Evolutionary conservation across 1,140 invertebrate genomes (phyloP), one percentile per base, ranked within the genome.

Genomic region (Antheraea mylitta): DNA sequence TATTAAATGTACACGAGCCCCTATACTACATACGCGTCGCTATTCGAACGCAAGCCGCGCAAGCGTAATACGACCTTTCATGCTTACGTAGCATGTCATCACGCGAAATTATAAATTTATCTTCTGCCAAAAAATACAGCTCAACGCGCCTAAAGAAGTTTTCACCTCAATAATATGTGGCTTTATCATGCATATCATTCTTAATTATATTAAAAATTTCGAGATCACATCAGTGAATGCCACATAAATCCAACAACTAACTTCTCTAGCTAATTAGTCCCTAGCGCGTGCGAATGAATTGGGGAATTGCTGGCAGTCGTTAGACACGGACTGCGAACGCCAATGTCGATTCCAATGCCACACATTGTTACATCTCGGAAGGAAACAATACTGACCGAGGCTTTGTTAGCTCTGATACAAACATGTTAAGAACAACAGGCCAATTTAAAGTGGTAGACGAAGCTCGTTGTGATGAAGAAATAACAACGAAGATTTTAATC

Each of bases 291-390:
- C 62, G 64, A 70, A 67, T 85, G 84, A 88, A 88, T 88, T 82
- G 83, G 80, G 86, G 86, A 90, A 87, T 85, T 80, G 78, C 58
- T 77, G 76, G 76, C 73, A 82, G 83, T 89, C 75, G 85, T 85
- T 86, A 87, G 86, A 88, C 81, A 88, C 82, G 80, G 68, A 70
- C 65, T 66, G 69, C 81, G 79, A 76, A 67, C 71, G 61, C 86
- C 86, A 87, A 89, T 89, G 86, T 85, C 87, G 84, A 81, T 72
- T 77, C 79, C 88, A 90, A 89, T 89, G 86, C 84, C 88, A 80
- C 71, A 81, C 85, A 90, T 90, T 90, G 88, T 90, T 88, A 69
- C 63, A 62, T 72, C 76, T 86, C 81, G 88, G 88, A 90, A 90
- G 88, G 88, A 90, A 90, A 85, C 80, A 73, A 70, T 67, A 66